These are phyloP conservation scores for Lycocorax pyrrhopterus DNA, from an alignment of 2,113 vertebrate species.

Conservation along the genomic window DNA sequence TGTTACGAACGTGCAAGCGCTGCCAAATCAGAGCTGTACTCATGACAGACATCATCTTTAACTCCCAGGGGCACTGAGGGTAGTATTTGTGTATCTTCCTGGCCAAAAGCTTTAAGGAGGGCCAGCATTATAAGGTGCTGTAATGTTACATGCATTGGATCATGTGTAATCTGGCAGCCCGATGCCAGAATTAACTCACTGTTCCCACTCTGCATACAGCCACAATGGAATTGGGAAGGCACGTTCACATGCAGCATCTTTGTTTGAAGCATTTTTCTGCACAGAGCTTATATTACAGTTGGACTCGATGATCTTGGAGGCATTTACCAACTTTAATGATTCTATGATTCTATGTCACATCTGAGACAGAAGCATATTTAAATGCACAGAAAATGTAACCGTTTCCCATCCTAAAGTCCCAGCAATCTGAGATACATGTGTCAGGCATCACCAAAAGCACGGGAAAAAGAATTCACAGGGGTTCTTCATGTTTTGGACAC, in stretches of 20 bases:
- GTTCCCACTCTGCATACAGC: neutral
- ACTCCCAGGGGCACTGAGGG: neutral
- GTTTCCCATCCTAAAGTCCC: neutral
- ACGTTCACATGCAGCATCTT: neutral
- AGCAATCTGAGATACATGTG: neutral
- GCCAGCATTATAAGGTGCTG: neutral
- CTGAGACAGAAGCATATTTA: neutral
- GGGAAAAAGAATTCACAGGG: neutral
- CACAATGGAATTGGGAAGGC: neutral
- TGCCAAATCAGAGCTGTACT: neutral
- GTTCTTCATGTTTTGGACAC: neutral
- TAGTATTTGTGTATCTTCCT: neutral
- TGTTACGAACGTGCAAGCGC: neutral
- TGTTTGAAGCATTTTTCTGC: neutral
- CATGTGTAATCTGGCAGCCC: neutral
- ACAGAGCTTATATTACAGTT: neutral
- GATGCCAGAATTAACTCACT: neutral
- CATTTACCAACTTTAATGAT: neutral
- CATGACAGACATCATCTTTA: neutral
- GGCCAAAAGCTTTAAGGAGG: neutral
- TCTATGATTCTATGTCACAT: neutral
- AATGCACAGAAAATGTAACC: neutral
- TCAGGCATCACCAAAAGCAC: neutral
- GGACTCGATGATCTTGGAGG: neutral
- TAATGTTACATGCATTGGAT: neutral